Percentiles rank a stretch among this genome's conserved stretches.
These are phyloP conservation scores for Synergus umbraculus DNA, from an alignment of 2,888 invertebrate genomes.

Conservation along the genomic window DNA sequence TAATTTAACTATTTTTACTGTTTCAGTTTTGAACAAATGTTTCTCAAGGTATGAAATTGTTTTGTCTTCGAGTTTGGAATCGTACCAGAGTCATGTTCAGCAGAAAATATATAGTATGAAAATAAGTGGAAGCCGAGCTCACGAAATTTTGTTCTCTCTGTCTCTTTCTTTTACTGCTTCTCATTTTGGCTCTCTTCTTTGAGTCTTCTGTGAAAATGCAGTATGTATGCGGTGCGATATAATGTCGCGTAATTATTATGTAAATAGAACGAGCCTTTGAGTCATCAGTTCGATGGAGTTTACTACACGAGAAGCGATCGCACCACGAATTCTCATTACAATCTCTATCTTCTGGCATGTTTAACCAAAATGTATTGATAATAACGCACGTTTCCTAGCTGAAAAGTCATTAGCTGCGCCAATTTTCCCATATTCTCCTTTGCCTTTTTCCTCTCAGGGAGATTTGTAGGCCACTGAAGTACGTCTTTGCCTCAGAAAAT, in stretches of 20 bases:
- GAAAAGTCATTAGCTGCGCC: slow-evolving; percentile 23
- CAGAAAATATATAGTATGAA: not conserved
- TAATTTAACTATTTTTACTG: no score
- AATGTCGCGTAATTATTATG: slow-evolving; percentile 62
- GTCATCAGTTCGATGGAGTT: slow-evolving; percentile 54
- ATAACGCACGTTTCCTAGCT: slow-evolving; percentile 22
- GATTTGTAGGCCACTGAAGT: slow-evolving; percentile 21
- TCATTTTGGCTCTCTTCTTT: slow-evolving; percentile 36
- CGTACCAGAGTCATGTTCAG: not conserved
- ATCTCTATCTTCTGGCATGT: slow-evolving; percentile 22
- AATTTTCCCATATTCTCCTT: slow-evolving; percentile 10
- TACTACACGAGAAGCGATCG: slow-evolving; percentile 42
- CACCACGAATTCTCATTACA: slow-evolving; percentile 40
- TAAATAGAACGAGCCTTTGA: slow-evolving; percentile 57
- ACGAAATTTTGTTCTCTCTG: slow-evolving; percentile 10
- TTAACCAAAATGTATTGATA: slow-evolving; percentile 37
- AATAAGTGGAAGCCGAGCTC: slow-evolving; percentile 1
- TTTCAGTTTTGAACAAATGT: no score
- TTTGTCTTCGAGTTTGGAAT: not conserved
- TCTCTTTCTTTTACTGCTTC: not conserved
- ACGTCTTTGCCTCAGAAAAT: not conserved
- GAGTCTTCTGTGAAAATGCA: slow-evolving; percentile 44
- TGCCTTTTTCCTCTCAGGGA: not conserved
- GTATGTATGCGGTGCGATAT: slow-evolving; percentile 55
- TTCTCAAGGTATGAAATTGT: no score